Percentiles rank a stretch among this genome's conserved stretches.
Conservation (phyloP, 2,113 vertebrate genomes). For the Cinclus mexicanus region DNA sequence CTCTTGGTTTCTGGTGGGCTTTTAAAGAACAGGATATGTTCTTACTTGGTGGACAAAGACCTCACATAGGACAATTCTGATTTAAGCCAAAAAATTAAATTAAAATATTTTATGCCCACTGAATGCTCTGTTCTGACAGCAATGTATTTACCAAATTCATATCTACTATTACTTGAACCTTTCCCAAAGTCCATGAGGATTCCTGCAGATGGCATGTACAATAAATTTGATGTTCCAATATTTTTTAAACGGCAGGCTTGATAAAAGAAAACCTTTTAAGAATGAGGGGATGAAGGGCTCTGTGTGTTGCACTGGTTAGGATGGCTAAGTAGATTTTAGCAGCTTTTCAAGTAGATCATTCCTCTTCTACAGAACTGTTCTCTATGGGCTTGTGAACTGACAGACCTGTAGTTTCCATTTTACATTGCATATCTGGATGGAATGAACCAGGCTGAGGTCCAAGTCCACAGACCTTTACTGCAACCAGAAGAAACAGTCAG, state of each 20-base stretch:
- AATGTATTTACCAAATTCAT: not conserved
- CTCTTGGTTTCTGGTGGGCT: not conserved
- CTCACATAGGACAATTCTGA: not conserved
- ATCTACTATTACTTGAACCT: not conserved
- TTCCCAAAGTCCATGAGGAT: not conserved
- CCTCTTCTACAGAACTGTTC: not conserved
- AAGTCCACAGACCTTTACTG: not conserved
- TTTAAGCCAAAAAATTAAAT: conserved; percentile 11
- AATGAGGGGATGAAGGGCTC: not conserved
- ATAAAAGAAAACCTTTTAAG: not conserved
- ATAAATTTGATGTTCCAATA: not conserved
- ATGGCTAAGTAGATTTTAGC: not conserved
- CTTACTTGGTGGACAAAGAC: not conserved
- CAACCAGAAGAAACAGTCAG: not conserved
- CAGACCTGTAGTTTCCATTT: not conserved
- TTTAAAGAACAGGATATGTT: not conserved
- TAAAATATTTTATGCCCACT: not conserved
- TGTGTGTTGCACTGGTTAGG: rapidly evolving
- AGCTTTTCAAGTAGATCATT: not conserved
- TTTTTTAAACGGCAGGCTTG: not conserved
- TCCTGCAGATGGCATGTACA: not conserved
- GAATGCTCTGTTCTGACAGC: not conserved
- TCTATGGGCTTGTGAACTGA: not conserved
- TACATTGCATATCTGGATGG: rapidly evolving
- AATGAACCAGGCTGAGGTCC: not conserved